Percentiles rank a stretch among this genome's conserved stretches.
Evolutionary conservation across 2,888 invertebrate genomes (phyloP).

Genomic region (Amblyjoppa fuscipennis): DNA sequence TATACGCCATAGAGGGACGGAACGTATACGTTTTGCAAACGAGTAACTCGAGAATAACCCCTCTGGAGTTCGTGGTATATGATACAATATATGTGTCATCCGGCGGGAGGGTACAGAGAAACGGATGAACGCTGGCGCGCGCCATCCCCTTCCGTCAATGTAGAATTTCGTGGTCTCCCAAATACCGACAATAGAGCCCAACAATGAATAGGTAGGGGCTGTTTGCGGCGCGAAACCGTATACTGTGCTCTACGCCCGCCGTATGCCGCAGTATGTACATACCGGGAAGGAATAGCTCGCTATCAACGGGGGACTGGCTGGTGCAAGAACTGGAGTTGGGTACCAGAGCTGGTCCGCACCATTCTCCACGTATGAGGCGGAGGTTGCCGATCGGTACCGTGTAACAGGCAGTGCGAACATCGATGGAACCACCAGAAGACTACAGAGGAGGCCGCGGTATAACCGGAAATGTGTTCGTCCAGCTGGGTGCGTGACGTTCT

Average conservation of each 20-base stretch:
- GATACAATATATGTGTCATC: not conserved
- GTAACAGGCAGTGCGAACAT: not conserved
- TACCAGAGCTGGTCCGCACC: not conserved
- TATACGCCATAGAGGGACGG: too few species aligned
- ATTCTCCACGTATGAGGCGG: not conserved
- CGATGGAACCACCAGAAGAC: not conserved
- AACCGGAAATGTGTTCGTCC: not conserved
- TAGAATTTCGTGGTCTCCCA: conserved; percentile 76
- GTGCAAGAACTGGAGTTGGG: not conserved
- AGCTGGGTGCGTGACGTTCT: not conserved
- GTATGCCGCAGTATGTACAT: conserved; percentile 21
- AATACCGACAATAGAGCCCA: conserved; percentile 76
- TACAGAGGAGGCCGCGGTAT: not conserved
- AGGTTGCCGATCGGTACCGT: not conserved
- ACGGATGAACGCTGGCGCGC: conserved; percentile 7
- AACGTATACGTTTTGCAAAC: not conserved
- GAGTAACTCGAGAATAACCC: not conserved
- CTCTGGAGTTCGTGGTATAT: not conserved
- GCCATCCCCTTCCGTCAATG: conserved; percentile 63
- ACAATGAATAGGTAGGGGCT: conserved; percentile 78
- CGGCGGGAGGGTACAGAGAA: conserved; percentile 4
- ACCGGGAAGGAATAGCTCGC: conserved; percentile 51
- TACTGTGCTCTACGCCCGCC: conserved; percentile 27
- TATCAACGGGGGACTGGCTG: conserved; percentile 21
- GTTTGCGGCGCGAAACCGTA: conserved; percentile 74